Evolutionary conservation across 92 coral and sea anemone genomes (phyloP).

Genomic region (Palythoa heliodiscus): DNA sequence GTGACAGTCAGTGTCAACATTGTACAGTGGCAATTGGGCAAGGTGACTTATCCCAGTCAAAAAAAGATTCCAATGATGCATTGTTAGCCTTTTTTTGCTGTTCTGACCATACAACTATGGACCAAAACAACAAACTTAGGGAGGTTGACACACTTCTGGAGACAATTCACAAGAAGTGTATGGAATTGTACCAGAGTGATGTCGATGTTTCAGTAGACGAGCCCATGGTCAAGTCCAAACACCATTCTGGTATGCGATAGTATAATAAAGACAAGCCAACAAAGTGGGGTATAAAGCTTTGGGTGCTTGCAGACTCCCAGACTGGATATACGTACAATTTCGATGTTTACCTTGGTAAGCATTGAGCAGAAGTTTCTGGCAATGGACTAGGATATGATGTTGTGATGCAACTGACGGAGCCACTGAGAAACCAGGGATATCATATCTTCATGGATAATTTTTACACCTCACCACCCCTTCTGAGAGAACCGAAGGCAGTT

Average conservation of each 20-base stretch:
- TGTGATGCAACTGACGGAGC: conserved; percentile 23
- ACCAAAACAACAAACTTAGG: too few relatives aligned
- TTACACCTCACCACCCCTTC: conserved; percentile 26
- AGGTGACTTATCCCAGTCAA: too few relatives aligned
- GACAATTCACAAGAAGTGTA: too few relatives aligned
- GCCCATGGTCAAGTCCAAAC: conserved; percentile 43
- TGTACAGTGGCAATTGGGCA: too few relatives aligned
- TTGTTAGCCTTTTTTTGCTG: neutral
- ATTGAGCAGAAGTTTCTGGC: conserved; percentile 2
- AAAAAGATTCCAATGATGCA: neutral
- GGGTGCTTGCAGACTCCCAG: conserved; percentile 44
- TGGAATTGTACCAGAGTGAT: neutral
- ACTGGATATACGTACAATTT: neutral
- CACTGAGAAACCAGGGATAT: neutral
- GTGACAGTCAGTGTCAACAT: too few relatives aligned
- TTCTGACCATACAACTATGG: too few relatives aligned
- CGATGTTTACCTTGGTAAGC: conserved; percentile 30
- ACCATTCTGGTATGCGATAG: conserved; percentile 27
- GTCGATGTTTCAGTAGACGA: conserved; percentile 41
- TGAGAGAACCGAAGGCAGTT: conserved; percentile 15
- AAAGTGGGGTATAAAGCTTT: conserved; percentile 17
- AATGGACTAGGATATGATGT: conserved; percentile 33
- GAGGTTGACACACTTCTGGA: too few relatives aligned
- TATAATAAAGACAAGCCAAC: neutral
- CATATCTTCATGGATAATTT: conserved; percentile 29